Percentiles rank a stretch among this genome's conserved stretches.
Evolutionary conservation across 2,888 invertebrate genomes (phyloP).

Genomic region (Tiliacea citrago): DNA sequence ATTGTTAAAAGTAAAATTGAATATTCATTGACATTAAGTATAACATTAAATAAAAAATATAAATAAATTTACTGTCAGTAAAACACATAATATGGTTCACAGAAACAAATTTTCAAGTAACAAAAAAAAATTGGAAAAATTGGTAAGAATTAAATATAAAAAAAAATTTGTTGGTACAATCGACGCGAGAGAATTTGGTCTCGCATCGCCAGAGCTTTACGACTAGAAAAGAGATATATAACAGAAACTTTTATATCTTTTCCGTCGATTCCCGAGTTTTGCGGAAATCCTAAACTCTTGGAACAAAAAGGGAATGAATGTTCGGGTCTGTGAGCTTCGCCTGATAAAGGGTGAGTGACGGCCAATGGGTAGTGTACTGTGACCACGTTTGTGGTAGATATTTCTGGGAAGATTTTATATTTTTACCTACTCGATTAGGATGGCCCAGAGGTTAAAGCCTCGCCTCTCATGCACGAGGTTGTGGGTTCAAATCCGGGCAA

Average conservation of each 20-base stretch:
- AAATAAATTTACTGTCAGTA: no score
- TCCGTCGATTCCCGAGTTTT: conserved; percentile 48
- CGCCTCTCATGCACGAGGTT: no score
- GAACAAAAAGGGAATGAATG: conserved; percentile 62
- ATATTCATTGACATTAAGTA: no score
- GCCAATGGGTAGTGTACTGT: conserved; percentile 66
- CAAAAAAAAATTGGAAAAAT: no score
- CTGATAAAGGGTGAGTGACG: conserved; percentile 77
- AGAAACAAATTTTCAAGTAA: no score
- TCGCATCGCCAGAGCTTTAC: neutral
- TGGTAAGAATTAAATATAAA: no score
- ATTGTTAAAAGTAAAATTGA: no score
- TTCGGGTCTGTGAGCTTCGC: conserved; percentile 45
- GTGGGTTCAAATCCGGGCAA: no score
- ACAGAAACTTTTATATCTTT: conserved; percentile 55
- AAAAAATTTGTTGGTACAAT: neutral
- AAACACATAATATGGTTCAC: no score
- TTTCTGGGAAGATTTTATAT: neutral
- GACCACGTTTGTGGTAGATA: conserved; percentile 39
- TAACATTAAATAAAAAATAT: no score
- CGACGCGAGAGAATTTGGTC: neutral
- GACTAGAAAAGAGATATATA: conserved; percentile 34
- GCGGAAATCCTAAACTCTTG: conserved; percentile 49
- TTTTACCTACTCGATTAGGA: neutral
- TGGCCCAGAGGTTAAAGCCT: no score